Conservation (phyloP, 2,888 invertebrate species). For the Onchidella celtica region DNA sequence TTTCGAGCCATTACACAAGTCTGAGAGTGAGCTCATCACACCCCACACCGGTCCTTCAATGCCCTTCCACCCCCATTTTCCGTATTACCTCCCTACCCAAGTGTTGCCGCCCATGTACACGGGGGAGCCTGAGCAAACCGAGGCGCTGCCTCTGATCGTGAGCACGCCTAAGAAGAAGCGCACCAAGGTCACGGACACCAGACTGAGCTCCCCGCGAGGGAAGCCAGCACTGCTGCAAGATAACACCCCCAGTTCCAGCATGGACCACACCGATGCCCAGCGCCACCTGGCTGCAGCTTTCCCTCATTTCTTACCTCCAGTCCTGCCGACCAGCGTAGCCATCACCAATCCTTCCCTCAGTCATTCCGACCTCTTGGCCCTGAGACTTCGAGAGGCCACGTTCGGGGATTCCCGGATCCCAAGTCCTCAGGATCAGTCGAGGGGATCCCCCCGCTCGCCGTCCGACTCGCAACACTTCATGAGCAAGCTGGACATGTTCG, state of each 20-base stretch:
- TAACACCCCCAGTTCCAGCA: slow-evolving; percentile 58
- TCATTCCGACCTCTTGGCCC: slow-evolving; percentile 74
- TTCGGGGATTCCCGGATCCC: slow-evolving; percentile 57
- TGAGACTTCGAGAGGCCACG: slow-evolving; percentile 79
- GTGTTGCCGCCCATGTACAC: slow-evolving; percentile 66
- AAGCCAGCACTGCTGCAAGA: slow-evolving; percentile 74
- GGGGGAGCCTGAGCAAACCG: slow-evolving; percentile 81
- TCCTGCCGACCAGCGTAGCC: slow-evolving; percentile 96
- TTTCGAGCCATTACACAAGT: slow-evolving; percentile 65
- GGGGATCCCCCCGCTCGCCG: slow-evolving; percentile 69
- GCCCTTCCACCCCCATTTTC: slow-evolving; percentile 82
- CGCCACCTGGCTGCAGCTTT: slow-evolving; percentile 74
- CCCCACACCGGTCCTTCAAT: slow-evolving; percentile 75
- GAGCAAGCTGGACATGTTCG: slow-evolving; percentile 64
- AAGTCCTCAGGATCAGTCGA: slow-evolving; percentile 66
- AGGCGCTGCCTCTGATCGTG: slow-evolving; percentile 95
- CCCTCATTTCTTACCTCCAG: slow-evolving; percentile 92
- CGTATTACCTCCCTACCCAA: slow-evolving; percentile 82
- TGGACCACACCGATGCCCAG: slow-evolving; percentile 62
- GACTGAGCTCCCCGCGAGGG: slow-evolving; percentile 76
- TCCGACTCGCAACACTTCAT: slow-evolving; percentile 60
- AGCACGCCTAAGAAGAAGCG: slow-evolving; percentile 95
- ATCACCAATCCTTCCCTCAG: slow-evolving; percentile 97
- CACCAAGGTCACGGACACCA: slow-evolving; percentile 90
- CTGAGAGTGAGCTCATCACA: slow-evolving; percentile 63